A percentile compares a stretch with the other conserved stretches of the same genome.
Conservation (phyloP, 2,888 invertebrate genomes). For the Campopleginae sp. region DNA sequence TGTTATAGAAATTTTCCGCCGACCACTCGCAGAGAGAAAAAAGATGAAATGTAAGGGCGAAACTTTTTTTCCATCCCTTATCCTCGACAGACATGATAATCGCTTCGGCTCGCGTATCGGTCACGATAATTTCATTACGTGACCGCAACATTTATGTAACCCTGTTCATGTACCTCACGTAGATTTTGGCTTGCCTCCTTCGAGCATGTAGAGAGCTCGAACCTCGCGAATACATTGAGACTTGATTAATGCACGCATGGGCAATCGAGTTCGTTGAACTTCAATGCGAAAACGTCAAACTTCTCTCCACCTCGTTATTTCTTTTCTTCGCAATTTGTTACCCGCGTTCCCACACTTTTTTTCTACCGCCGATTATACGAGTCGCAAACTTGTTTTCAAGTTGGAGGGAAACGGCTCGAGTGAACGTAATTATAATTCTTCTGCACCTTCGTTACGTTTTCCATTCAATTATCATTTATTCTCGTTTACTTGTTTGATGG, state of each 20-base stretch:
- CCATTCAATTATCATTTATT: neutral
- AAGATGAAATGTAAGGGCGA: neutral
- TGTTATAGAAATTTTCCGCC: neutral
- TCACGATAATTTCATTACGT: slow-evolving; percentile 49
- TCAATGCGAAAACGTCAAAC: slow-evolving; percentile 30
- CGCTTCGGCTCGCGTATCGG: slow-evolving; percentile 45
- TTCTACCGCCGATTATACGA: neutral
- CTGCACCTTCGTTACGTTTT: neutral
- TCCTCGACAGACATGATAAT: slow-evolving; percentile 30
- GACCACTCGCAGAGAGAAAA: neutral
- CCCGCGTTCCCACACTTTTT: slow-evolving; percentile 1
- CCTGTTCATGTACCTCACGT: slow-evolving; percentile 17
- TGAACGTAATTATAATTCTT: neutral
- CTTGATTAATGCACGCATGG: neutral
- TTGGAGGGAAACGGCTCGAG: neutral
- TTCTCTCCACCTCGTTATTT: slow-evolving; percentile 14
- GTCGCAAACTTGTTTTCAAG: slow-evolving; percentile 1
- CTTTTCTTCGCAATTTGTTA: slow-evolving; percentile 33
- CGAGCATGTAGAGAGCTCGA: neutral
- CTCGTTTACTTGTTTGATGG: neutral
- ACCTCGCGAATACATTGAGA: neutral
- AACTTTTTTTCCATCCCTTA: slow-evolving; percentile 5
- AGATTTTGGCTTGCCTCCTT: slow-evolving; percentile 17
- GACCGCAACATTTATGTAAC: slow-evolving; percentile 51
- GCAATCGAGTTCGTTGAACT: slow-evolving; percentile 11